phyloP scores from a whole-genome alignment of 2,797 vertebrate genomes.

The Scyliorhinus canicula region DNA sequence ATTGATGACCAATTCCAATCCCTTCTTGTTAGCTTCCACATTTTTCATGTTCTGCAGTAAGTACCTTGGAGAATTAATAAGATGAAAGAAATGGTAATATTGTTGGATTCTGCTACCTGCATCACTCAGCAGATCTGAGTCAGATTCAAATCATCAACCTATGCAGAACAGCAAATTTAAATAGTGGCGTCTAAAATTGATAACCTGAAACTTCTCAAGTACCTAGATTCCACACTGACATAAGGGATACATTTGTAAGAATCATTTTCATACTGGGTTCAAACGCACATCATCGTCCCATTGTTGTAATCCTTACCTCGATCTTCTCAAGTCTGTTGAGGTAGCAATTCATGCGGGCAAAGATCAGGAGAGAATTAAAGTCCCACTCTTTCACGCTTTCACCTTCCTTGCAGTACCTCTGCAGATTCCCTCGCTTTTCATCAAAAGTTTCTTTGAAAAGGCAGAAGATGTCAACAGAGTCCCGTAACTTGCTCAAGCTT shows the following conservation, averaged over 20 bases:
- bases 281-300: not conserved
- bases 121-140: no score
- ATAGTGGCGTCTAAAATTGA: not conserved
- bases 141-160: not conserved
- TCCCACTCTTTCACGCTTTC: slow-evolving; percentile 66
- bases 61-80: not conserved
- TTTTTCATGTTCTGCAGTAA: not conserved
- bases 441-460: slow-evolving; percentile 65
- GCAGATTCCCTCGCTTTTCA: slow-evolving; percentile 62
- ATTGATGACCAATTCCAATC: no score
- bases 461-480: slow-evolving; percentile 58
- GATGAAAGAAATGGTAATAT: not conserved
- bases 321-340: slow-evolving; percentile 61
- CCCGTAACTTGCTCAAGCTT: slow-evolving; percentile 66
- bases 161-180: not conserved
- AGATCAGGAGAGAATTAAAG: slow-evolving; percentile 66
- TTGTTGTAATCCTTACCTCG: slow-evolving; percentile 67
- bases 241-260: not conserved
- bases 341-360: slow-evolving; percentile 69
- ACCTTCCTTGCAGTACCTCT: slow-evolving; percentile 60
- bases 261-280: not conserved
- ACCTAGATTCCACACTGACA: not conserved
- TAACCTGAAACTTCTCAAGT: not conserved
- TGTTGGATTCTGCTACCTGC: not conserved
- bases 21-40: not conserved